Conservation (phyloP, 2,113 vertebrate species). For the Phyllostomus discolor region DNA sequence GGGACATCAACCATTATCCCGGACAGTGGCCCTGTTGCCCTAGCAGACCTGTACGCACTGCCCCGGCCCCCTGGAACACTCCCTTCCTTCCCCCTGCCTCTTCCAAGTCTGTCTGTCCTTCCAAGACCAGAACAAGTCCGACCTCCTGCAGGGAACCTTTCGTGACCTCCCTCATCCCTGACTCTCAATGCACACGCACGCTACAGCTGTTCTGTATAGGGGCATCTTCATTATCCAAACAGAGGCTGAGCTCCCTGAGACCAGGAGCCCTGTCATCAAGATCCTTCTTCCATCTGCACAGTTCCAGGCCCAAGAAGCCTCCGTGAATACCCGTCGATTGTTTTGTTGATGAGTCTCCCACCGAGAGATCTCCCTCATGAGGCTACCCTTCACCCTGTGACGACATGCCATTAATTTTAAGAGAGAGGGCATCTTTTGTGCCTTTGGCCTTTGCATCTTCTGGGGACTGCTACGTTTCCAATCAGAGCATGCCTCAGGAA, state of each 20-base stretch:
- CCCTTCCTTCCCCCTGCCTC: neutral
- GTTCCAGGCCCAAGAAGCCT: neutral
- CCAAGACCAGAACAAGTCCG: neutral
- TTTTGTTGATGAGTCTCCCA: neutral
- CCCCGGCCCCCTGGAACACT: neutral
- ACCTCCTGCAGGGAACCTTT: neutral
- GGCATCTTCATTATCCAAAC: neutral
- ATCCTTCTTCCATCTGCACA: neutral
- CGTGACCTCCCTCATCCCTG: neutral
- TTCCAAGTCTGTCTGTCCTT: neutral
- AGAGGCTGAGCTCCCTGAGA: neutral
- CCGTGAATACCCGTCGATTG: neutral
- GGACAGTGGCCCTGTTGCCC: neutral
- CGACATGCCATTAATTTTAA: neutral
- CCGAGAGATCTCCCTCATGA: neutral
- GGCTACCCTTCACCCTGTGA: neutral
- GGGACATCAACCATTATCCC: neutral
- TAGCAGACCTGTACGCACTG: neutral
- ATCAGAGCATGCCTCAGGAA: neutral
- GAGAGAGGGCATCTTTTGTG: neutral
- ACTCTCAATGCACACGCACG: neutral
- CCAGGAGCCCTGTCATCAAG: neutral
- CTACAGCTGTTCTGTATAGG: too few relatives aligned
- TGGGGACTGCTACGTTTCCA: neutral
- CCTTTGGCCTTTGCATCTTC: neutral